Conservation (phyloP, 2,888 invertebrate genomes). For the Cataglyphis rosenhaueri region DNA sequence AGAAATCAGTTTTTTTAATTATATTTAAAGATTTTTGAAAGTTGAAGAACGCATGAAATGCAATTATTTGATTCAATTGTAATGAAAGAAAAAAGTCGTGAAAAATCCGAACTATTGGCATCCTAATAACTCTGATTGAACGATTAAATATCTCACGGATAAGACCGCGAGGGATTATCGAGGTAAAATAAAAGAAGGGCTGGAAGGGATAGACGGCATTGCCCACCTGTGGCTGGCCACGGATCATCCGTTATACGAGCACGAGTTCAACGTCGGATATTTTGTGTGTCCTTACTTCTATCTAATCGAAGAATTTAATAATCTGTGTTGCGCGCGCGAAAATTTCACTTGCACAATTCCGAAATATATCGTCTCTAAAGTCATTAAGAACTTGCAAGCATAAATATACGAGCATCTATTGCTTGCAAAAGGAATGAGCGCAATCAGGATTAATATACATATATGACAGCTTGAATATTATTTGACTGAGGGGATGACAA, state of each 20-base stretch:
- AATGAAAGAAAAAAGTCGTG: neutral
- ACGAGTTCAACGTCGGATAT: neutral
- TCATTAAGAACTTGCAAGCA: neutral
- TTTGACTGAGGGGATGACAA: neutral
- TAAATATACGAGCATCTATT: neutral
- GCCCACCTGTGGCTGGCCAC: conserved; percentile 44
- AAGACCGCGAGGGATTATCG: conserved; percentile 9
- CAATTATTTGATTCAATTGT: neutral
- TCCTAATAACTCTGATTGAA: neutral
- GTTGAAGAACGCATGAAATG: neutral
- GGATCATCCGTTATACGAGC: conserved; percentile 15
- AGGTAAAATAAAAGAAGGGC: conserved; percentile 29
- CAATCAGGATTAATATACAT: neutral
- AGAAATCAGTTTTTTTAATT: neutral
- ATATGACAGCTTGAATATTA: conserved; percentile 6
- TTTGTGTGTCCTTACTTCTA: conserved; percentile 1
- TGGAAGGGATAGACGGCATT: conserved; percentile 23
- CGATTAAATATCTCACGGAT: conserved; percentile 33
- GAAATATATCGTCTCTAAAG: neutral
- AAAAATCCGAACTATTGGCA: neutral
- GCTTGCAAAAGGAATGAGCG: neutral
- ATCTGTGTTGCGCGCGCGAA: neutral
- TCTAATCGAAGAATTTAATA: conserved; percentile 44
- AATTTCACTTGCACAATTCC: neutral
- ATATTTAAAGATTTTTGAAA: conserved; percentile 6